A percentile compares a stretch with the other conserved stretches of the same genome.
These are phyloP conservation scores for Lamprologus tigripictilis DNA, from an alignment of 2,113 vertebrate species.

Conservation along the genomic window DNA sequence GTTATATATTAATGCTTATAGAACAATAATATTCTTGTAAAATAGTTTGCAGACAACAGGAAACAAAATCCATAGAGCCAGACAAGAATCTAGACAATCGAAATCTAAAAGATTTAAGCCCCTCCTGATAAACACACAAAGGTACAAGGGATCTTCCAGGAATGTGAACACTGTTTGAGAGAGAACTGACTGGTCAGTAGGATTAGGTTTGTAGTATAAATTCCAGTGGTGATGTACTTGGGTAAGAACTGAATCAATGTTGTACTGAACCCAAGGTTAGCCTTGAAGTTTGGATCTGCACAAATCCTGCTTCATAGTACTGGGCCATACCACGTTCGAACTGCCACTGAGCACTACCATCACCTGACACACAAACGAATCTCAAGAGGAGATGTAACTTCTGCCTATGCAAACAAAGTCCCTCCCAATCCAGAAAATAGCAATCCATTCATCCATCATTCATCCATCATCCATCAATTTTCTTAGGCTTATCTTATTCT, in stretches of 20 bases:
- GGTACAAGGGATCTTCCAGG: background rate
- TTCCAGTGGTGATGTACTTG: background rate
- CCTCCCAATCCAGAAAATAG: background rate
- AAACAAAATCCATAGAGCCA: background rate
- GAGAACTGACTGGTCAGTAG: background rate
- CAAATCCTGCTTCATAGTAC: background rate
- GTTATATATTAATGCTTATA: background rate
- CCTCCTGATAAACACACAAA: background rate
- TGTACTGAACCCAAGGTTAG: background rate
- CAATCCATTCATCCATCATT: background rate
- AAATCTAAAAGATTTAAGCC: background rate
- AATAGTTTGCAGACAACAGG: background rate
- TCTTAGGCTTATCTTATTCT: background rate
- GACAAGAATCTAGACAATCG: rapidly evolving
- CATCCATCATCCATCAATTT: background rate
- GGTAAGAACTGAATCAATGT: background rate
- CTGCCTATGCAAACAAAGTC: background rate
- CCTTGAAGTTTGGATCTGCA: background rate
- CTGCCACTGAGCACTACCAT: background rate
- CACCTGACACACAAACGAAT: background rate
- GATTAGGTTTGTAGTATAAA: background rate
- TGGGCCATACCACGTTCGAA: background rate
- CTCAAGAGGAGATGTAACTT: background rate
- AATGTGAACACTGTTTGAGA: background rate
- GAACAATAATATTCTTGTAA: background rate